Percentiles rank a stretch among this genome's conserved stretches.
These are phyloP conservation scores for Scyliorhinus canicula DNA, from an alignment of 2,797 vertebrate genomes.

Conservation along the genomic window DNA sequence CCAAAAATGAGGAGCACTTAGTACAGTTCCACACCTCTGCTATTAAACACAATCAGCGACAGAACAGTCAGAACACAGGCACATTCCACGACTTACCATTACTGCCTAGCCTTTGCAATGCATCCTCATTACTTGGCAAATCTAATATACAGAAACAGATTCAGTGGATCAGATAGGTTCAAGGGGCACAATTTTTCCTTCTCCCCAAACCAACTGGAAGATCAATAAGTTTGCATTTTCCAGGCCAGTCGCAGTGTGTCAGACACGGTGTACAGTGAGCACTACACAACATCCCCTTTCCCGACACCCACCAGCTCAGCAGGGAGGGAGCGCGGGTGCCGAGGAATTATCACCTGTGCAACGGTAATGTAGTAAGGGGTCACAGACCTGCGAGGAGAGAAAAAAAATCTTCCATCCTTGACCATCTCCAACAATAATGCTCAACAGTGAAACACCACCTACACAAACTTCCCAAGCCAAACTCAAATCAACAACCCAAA, in stretches of 20 bases:
- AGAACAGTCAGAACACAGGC: background rate
- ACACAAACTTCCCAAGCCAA: too few species aligned
- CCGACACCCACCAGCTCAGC: background rate
- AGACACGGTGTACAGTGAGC: background rate
- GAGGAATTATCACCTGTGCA: background rate
- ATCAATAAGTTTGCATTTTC: background rate
- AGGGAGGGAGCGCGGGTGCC: background rate
- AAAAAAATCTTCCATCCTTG: background rate
- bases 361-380: background rate
- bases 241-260: background rate
- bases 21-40: background rate
- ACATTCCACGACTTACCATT: background rate
- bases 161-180: background rate
- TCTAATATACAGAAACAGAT: slow-evolving; percentile 12
- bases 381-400: background rate
- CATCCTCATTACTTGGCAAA: slow-evolving; percentile 25
- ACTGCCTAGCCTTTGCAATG: background rate
- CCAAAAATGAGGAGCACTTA: background rate
- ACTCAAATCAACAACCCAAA: background rate
- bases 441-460: background rate
- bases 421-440: background rate
- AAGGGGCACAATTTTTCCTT: background rate
- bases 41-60: background rate
- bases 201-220: background rate
- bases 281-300: too few species aligned